Conservation (phyloP, 2,797 vertebrate species). For the Fratercula arctica region DNA sequence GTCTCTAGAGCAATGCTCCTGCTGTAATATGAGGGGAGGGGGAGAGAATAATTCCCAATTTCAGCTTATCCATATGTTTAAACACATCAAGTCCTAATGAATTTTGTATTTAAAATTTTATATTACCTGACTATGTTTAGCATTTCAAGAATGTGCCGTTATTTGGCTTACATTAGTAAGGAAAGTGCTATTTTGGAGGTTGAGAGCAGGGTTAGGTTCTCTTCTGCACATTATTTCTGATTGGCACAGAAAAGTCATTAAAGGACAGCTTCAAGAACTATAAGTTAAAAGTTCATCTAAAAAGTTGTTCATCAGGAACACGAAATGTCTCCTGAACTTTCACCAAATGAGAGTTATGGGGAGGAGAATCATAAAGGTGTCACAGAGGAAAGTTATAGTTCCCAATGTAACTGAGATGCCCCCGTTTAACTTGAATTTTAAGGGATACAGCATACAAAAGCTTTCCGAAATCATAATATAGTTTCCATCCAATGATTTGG, state of each 20-base stretch:
- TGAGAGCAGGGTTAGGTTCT: neutral
- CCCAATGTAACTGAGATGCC: neutral
- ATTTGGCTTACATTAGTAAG: accelerated
- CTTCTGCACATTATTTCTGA: neutral
- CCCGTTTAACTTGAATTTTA: neutral
- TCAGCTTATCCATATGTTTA: neutral
- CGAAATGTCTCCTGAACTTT: neutral
- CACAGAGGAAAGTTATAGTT: neutral
- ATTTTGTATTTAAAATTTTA: neutral
- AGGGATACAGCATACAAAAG: neutral
- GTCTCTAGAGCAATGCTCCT: neutral
- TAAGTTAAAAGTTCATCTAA: neutral
- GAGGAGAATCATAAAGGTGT: neutral
- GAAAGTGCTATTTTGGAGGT: neutral
- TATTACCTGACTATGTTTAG: neutral
- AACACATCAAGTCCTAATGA: neutral
- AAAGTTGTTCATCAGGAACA: neutral
- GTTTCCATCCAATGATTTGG: neutral
- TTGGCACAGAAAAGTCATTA: neutral
- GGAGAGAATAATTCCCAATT: neutral
- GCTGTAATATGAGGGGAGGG: accelerated
- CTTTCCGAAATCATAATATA: neutral
- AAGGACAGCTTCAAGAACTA: neutral
- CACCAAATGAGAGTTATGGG: neutral
- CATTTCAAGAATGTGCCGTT: neutral